These are phyloP conservation scores for Cataglyphis livida DNA, from an alignment of 2,888 invertebrate species.

Conservation along the genomic window DNA sequence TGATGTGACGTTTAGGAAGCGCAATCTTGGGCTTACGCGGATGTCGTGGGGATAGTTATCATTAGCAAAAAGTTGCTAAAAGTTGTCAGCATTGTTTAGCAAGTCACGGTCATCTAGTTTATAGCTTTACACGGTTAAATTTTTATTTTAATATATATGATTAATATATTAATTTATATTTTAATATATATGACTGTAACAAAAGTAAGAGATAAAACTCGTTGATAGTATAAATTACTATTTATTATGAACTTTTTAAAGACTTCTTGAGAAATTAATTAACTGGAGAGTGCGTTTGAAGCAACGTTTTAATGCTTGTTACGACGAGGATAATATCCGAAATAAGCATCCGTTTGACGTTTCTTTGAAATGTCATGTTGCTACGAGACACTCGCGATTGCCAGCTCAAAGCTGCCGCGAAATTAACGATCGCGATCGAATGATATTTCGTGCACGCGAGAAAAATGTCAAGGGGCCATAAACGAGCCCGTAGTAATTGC, in stretches of 20 bases:
- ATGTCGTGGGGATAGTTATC: neutral
- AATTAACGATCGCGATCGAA: slow-evolving; percentile 54
- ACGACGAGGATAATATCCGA: neutral
- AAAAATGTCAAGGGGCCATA: slow-evolving; percentile 19
- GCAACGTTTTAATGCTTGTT: slow-evolving; percentile 3
- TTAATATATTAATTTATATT: too few relatives aligned
- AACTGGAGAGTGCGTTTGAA: neutral
- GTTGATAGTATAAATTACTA: neutral
- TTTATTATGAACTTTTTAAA: neutral
- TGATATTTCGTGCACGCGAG: slow-evolving; percentile 55
- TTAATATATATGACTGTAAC: neutral
- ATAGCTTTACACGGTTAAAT: neutral
- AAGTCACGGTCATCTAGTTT: neutral
- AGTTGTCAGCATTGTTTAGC: neutral
- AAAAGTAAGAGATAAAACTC: neutral
- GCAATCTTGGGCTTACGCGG: slow-evolving; percentile 18
- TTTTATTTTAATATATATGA: neutral
- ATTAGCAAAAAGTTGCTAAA: neutral
- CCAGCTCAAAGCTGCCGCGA: slow-evolving; percentile 40
- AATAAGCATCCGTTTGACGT: neutral
- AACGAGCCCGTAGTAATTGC: slow-evolving; percentile 59
- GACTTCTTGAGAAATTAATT: neutral
- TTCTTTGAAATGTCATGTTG: slow-evolving; percentile 34
- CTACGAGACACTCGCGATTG: neutral
- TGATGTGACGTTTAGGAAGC: neutral